phyloP scores from a whole-genome alignment of 1,140 invertebrate species.

The Drosophila pectinifera region DNA sequence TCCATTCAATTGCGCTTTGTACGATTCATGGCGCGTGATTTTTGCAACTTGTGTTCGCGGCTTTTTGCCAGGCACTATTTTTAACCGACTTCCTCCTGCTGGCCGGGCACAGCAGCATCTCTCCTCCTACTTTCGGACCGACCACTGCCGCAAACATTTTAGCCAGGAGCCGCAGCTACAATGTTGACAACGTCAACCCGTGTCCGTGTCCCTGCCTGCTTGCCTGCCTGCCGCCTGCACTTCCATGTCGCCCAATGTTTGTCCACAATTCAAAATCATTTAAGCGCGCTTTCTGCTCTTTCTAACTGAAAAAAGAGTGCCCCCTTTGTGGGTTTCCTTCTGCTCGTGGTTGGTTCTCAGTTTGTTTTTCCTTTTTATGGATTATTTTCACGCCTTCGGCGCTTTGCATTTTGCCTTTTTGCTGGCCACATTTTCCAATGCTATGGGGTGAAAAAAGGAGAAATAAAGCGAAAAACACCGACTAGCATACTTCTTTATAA shows the following conservation, averaged over 20 bases:
- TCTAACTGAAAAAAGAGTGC: constrained; percentile 19
- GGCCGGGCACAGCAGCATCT: constrained; percentile 11
- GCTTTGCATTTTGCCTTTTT: constrained; percentile 72
- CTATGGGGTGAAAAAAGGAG: constrained; percentile 5
- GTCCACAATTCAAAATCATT: constrained; percentile 80
- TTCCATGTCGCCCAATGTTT: constrained; percentile 61
- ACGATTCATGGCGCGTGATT: constrained; percentile 76
- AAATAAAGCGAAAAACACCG: constrained; percentile 31
- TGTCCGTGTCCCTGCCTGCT: constrained; percentile 35
- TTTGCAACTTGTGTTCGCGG: constrained; percentile 77
- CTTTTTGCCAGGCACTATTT: constrained; percentile 76
- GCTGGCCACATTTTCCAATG: constrained; percentile 31
- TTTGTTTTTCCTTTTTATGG: constrained; percentile 57
- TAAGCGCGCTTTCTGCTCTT: constrained; percentile 64
- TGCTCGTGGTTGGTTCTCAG: constrained; percentile 35
- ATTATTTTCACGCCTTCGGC: constrained; percentile 76
- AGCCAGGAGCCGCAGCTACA: constrained; percentile 76
- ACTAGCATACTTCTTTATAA: constrained; percentile 76
- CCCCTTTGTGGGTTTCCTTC: constrained; percentile 48
- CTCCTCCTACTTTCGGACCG: constrained; percentile 7
- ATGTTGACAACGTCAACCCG: constrained; percentile 72
- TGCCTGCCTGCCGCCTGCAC: constrained; percentile 15
- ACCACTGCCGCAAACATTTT: constrained; percentile 68
- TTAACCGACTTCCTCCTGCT: constrained; percentile 22
- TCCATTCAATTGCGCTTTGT: constrained; percentile 70